Base-by-base conservation (phyloP, 2,888 invertebrate genomes). In the Apoda limacodes region DNA sequence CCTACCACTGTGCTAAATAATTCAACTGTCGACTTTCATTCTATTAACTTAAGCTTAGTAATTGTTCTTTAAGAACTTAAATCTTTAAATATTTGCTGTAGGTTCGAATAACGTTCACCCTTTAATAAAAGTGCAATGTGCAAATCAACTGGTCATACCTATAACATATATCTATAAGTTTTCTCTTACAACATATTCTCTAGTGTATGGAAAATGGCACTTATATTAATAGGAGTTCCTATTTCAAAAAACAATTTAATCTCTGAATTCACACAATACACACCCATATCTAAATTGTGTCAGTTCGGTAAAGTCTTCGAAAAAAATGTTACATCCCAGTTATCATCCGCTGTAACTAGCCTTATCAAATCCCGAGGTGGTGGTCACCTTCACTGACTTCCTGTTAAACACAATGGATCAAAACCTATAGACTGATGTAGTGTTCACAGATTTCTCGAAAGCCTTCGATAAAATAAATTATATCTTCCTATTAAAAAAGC, bases 361-460 rank as follows among this genome's bases (percentile, higher is more conserved):
- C 13, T 27, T 32, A 12, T 13, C 13, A 15, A 22, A 26, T 10
- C 36, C 32, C 19, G 33, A 37, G 17, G 36, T 30, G 2, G 32
- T 37, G 12, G 22, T 30, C n/a, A 37, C 28, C 20, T 10, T 10
- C 9, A 25, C 32, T 9, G 30, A 30, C 23, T 32, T 37, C 4
- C 32, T 30, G 13, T 23, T 26, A n/a, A 35, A 35, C 15, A 25
- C 22, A 22, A 13, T 26, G 2, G 11, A 32, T 10, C n/a, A 22
- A 10, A 10, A 15, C 13, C 15, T 13, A 13, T 32, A 35, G 9
- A 21, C 32, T 10, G 32, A 36, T 30, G 32, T 25, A 13, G 32
- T 36, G 19, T 32, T 30, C 17, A 32, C 30, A n/a, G 30, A 30
- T 14, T 35, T 35, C 9, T 34, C 29, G n/a, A 25, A 35, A 19